Evolutionary conservation across 2,888 invertebrate genomes (phyloP).

Genomic region (Pardosa pseudoannulata): DNA sequence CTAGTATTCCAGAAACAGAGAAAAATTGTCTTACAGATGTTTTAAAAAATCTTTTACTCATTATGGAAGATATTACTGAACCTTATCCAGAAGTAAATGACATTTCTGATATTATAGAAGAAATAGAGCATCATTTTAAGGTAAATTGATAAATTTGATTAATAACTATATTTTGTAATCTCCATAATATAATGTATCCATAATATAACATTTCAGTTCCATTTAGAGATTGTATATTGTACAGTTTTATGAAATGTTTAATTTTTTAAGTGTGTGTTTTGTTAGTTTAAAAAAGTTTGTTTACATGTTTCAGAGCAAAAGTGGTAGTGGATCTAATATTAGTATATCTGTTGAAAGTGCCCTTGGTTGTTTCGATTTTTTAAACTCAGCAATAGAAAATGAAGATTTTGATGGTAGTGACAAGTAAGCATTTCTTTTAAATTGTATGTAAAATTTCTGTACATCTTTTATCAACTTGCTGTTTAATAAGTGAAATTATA

Average conservation of each 20-base stretch:
- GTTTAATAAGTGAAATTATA: too few species aligned
- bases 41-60: conserved; percentile 76
- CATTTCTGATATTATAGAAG: conserved; percentile 77
- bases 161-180: too few species aligned
- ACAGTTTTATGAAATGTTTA: too few species aligned
- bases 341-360: conserved; percentile 80
- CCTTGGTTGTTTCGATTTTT: conserved; percentile 80
- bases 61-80: conserved; percentile 79
- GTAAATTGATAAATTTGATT: conserved; percentile 74
- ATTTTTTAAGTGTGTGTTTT: too few species aligned
- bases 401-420: conserved; percentile 71
- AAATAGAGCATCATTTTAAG: conserved; percentile 77
- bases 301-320: conserved; percentile 30
- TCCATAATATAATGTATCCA: too few species aligned
- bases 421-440: conserved; percentile 39
- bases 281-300: too few species aligned
- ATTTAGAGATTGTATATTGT: too few species aligned
- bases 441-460: too few species aligned
- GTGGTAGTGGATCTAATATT: conserved; percentile 77
- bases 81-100: conserved; percentile 78
- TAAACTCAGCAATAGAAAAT: conserved; percentile 78
- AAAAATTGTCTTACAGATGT: conserved; percentile 76
- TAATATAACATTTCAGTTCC: too few species aligned
- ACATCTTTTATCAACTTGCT: too few species aligned
- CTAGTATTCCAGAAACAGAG: neutral